Percentiles rank a stretch among this genome's conserved stretches.
Conservation (phyloP, 64 coral and sea anemone species). For the Stichodactyla helianthus region DNA sequence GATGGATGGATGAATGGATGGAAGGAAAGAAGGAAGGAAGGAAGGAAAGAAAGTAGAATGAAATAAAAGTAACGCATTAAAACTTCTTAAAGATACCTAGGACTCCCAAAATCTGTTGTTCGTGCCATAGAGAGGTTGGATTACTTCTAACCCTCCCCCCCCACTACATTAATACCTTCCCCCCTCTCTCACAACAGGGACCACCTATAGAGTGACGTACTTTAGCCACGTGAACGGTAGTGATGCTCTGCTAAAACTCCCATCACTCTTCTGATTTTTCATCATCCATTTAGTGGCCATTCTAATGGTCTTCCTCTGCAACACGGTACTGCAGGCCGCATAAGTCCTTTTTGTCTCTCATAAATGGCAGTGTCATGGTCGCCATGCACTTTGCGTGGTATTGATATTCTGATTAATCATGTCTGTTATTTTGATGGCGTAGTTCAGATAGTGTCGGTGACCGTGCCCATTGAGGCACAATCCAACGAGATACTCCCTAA, state of each 20-base stretch:
- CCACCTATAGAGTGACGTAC: background rate
- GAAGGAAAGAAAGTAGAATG: too few relatives aligned
- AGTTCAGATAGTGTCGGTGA: background rate
- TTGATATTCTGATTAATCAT: background rate
- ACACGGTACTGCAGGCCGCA: background rate
- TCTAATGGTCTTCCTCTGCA: background rate
- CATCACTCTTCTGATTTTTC: background rate
- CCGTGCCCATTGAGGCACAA: slow-evolving; percentile 13
- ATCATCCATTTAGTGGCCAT: background rate
- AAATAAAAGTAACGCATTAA: too few relatives aligned
- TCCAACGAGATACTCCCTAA: slow-evolving; percentile 17
- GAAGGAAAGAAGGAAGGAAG: too few relatives aligned
- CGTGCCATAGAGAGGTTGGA: too few relatives aligned
- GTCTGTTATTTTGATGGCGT: background rate
- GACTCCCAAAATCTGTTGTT: too few relatives aligned
- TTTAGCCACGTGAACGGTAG: background rate
- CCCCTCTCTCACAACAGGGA: too few relatives aligned
- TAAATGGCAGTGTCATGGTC: background rate
- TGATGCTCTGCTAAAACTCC: slow-evolving; percentile 5
- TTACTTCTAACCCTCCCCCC: too few relatives aligned
- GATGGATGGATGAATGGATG: too few relatives aligned
- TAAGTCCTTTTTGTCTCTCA: background rate
- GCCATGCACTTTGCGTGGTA: background rate
- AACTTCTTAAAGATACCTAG: too few relatives aligned
- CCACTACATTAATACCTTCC: too few relatives aligned